Conservation (phyloP, 2,888 invertebrate genomes). For the Himalopsyche kuldschensis region DNA sequence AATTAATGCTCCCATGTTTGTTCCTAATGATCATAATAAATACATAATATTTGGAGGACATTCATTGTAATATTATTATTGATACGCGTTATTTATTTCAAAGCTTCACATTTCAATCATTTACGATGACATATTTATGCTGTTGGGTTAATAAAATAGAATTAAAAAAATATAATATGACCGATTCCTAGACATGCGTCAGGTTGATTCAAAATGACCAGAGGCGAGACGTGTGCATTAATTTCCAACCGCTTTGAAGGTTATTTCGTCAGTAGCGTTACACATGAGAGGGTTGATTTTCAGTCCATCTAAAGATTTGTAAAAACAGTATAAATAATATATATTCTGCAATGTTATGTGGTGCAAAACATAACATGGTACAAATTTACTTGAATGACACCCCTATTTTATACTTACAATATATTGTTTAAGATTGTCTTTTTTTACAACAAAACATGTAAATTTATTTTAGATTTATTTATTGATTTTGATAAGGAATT, state of each 20-base stretch:
- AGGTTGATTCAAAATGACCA: slow-evolving; percentile 5
- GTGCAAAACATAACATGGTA: too few relatives aligned
- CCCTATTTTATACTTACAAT: too few relatives aligned
- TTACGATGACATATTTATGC: not conserved
- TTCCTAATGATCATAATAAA: not conserved
- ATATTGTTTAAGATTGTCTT: too few relatives aligned
- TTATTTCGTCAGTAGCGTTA: not conserved
- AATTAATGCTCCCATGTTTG: not conserved
- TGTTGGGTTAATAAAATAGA: not conserved
- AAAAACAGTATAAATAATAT: too few relatives aligned
- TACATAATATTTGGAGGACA: not conserved
- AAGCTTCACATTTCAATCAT: not conserved
- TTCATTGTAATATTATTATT: not conserved
- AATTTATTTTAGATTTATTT: too few relatives aligned
- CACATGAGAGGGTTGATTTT: too few relatives aligned
- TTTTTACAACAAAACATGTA: too few relatives aligned
- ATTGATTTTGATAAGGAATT: too few relatives aligned
- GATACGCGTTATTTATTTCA: not conserved
- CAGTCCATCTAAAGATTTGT: too few relatives aligned
- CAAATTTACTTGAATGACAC: too few relatives aligned
- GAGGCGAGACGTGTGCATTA: slow-evolving; percentile 23
- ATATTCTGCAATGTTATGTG: too few relatives aligned
- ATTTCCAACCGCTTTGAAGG: not conserved
- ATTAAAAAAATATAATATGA: not conserved
- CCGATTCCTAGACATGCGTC: slow-evolving; percentile 6